Percentiles rank a stretch among this genome's conserved stretches.
phyloP scores from a whole-genome alignment of 2,888 invertebrate genomes.

The Heliconius charithonia region DNA sequence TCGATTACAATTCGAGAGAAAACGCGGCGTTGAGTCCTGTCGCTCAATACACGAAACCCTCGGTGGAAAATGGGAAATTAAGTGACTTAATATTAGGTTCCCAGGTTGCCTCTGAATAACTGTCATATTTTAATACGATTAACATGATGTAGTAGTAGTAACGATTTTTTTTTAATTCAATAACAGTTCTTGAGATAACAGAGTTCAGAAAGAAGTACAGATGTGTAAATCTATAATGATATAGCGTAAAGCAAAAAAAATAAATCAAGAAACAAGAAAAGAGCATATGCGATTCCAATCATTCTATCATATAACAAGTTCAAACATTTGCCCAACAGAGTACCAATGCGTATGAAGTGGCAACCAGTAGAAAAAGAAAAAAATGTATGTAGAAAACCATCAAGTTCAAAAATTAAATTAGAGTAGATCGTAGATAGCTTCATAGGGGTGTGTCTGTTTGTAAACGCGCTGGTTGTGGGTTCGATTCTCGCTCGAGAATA shows the following conservation, averaged over 20 bases:
- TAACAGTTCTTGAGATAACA: background rate
- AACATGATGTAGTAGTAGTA: background rate
- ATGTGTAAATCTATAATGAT: background rate
- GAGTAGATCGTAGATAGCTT: background rate
- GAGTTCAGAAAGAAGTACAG: background rate
- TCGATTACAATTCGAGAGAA: too few species aligned
- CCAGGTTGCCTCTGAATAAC: too few species aligned
- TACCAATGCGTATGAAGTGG: conserved; percentile 2
- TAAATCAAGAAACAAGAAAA: background rate
- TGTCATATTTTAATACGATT: too few species aligned
- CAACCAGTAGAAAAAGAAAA: background rate
- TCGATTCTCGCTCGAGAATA: background rate
- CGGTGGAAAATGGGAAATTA: too few species aligned
- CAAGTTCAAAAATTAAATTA: background rate
- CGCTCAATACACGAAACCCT: too few species aligned
- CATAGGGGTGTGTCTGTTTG: background rate
- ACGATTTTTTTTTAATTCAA: background rate
- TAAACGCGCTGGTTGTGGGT: background rate
- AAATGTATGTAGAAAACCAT: background rate
- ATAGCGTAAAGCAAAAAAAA: background rate
- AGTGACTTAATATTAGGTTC: too few species aligned
- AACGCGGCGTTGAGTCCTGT: too few species aligned
- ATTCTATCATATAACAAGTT: conserved; percentile 6
- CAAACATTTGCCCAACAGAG: conserved; percentile 16
- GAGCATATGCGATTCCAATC: background rate